Evolutionary conservation across 2,113 vertebrate genomes (phyloP).

Genomic region (Alexandromys fortis): DNA sequence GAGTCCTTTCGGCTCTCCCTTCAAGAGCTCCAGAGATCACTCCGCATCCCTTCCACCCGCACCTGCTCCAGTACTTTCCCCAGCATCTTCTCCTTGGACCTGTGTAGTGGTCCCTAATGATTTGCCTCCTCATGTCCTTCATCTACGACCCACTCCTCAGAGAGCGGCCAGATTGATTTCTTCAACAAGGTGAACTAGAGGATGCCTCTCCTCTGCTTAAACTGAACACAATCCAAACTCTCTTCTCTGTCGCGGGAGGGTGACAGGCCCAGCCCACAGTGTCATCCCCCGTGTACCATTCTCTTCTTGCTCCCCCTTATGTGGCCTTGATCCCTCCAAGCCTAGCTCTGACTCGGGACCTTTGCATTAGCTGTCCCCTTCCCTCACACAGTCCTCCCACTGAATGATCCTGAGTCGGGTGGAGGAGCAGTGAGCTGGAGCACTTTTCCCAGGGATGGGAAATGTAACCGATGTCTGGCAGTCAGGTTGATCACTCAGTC

Average conservation of each 20-base stretch:
- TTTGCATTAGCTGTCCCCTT: background rate
- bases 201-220: background rate
- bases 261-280: background rate
- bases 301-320: fast-evolving
- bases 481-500: background rate
- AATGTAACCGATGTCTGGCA: background rate
- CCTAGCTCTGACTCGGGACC: background rate
- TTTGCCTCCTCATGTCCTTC: background rate
- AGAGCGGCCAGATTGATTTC: background rate
- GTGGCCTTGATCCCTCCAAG: background rate
- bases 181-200: background rate
- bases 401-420: too few relatives aligned
- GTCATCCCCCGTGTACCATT: fast-evolving
- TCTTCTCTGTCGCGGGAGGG: background rate
- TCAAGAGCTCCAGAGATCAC: too few relatives aligned
- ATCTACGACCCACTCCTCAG: background rate
- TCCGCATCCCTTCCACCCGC: background rate
- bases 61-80: fast-evolving
- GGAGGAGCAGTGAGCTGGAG: background rate
- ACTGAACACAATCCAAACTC: background rate
- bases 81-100: fast-evolving
- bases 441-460: background rate
- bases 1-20: background rate
- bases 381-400: background rate
- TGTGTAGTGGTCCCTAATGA: background rate